Base-by-base conservation (phyloP, 2,797 vertebrate species). In the Myiotriccus ornatus region DNA sequence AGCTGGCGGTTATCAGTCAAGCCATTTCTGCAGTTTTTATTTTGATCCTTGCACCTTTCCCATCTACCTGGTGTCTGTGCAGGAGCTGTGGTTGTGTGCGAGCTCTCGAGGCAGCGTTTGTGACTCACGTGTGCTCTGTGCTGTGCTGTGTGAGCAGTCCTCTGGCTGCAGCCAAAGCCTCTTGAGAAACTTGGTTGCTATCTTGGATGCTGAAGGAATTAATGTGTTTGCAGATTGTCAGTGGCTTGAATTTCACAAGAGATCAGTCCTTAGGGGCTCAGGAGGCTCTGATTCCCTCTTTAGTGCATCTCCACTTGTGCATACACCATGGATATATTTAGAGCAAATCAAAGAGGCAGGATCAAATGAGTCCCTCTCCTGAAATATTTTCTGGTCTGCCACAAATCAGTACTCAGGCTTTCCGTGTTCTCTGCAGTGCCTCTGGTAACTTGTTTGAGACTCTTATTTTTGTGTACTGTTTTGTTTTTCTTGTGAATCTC, bases 241-340 rank as follows among this genome's bases (percentile, higher is more conserved):
- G 59, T 68, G 85, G 56, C 87, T 93, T 92, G 81, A 90, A 52
- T 97, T 87, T 92, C 68, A 62, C 34, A 50, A 65, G 84, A 52
- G 28, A 80, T 89, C 64, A 57, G 65, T 87, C 84, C 79, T 94
- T 80, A 53, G 67, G 74, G 83, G 69, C 63, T 90, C 69, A 49
- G 53, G 63, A 88, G 74, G 77, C 92, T 96, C 92, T 69, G 22
- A 84, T 89, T 95, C 52, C 75, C 28, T 94, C 76, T 90, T 89
- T 50, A 53, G 80, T 93, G 43, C 67, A 64, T 86, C 88, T 87
- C 14, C 19, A 71, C 85, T 94, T n/a, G 65, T 64, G 86, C 75
- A 37, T 27, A 20, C 71, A 81, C 53, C 47, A 8, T 56, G 55
- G 68, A 10, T 81, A 32, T 95, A 71, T 94, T 91, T 90, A 87